Percentiles rank a stretch among this genome's conserved stretches.
Conservation (phyloP, 2,888 invertebrate species). For the Melanophora roralis region DNA sequence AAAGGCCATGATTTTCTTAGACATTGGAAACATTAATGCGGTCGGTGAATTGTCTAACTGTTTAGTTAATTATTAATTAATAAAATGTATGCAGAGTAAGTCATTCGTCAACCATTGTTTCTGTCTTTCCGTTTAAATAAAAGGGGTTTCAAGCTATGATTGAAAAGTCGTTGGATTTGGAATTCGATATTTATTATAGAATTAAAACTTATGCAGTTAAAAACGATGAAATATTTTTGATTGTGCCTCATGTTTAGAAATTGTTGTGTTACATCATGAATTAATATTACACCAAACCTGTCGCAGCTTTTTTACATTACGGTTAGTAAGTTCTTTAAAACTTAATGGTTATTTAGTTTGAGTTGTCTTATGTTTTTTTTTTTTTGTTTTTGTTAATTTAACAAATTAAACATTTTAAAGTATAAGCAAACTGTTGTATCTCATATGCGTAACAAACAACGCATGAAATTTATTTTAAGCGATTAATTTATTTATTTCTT, state of each 20-base stretch:
- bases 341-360: not conserved
- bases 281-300: not conserved
- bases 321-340: not conserved
- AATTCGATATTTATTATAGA: too few relatives aligned
- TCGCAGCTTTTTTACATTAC: too few relatives aligned
- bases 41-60: conserved; percentile 7
- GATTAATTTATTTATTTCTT: conserved; percentile 2
- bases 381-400: conserved; percentile 14
- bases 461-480: conserved; percentile 48
- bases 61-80: conserved; percentile 38
- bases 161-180: too few relatives aligned
- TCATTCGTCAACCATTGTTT: not conserved
- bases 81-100: conserved; percentile 23
- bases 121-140: not conserved
- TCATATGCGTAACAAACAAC: conserved; percentile 29
- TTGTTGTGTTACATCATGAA: not conserved
- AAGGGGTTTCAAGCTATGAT: not conserved
- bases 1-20: conserved; percentile 35
- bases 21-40: conserved; percentile 31
- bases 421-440: conserved; percentile 1
- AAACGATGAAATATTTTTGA: conserved; percentile 9
- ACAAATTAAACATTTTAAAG: conserved; percentile 29
- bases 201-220: not conserved
- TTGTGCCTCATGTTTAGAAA: not conserved
- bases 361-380: not conserved